Conservation (phyloP, 2,797 vertebrate genomes). For the Anableps anableps region DNA sequence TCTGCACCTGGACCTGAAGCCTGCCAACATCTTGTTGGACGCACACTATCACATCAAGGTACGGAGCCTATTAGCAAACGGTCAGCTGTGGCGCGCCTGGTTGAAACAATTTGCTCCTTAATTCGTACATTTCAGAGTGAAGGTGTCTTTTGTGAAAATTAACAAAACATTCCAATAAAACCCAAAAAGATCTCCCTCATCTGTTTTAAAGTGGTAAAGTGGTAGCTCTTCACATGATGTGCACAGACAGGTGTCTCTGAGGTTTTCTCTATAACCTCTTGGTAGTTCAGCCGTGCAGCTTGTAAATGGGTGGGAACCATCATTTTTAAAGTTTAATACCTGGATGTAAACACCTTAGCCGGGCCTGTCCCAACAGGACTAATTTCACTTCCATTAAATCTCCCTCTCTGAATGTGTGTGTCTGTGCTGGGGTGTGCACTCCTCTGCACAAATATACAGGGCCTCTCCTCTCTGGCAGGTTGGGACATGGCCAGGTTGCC, state of each 20-base stretch:
- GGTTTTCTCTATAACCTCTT: constrained; percentile 48
- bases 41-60: constrained; percentile 98
- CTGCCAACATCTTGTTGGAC: constrained; percentile 97
- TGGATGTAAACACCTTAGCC: constrained; percentile 81
- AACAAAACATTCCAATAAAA: background rate
- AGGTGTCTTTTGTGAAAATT: background rate
- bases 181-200: background rate
- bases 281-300: constrained; percentile 55
- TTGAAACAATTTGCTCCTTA: background rate
- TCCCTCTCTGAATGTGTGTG: constrained; percentile 34
- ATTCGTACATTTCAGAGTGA: background rate
- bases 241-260: constrained; percentile 62
- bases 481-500: constrained; percentile 64
- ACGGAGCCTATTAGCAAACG: background rate
- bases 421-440: constrained; percentile 50
- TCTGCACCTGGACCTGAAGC: constrained; percentile 97
- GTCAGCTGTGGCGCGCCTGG: background rate
- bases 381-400: constrained; percentile 63
- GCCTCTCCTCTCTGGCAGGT: constrained; percentile 76
- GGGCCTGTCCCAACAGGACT: constrained; percentile 80
- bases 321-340: constrained; percentile 61
- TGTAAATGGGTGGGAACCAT: constrained; percentile 76
- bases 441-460: constrained; percentile 50
- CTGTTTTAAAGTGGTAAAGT: too few species aligned
- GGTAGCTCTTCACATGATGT: constrained; percentile 27